Conservation (phyloP, 1,140 invertebrate species). For the Cepaea nemoralis region DNA sequence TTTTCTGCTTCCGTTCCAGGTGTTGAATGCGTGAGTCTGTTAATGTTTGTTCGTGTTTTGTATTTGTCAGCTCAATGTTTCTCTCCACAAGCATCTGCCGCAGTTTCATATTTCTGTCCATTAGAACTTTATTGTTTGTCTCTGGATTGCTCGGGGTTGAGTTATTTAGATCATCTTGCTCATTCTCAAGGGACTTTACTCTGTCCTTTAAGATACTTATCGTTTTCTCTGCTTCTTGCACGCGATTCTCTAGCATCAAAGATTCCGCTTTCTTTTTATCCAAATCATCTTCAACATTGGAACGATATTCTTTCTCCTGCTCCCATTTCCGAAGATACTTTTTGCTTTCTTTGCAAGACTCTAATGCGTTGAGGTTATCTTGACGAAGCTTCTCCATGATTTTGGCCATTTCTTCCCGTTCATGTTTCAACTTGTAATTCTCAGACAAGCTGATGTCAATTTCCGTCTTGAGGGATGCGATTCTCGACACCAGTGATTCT, state of each 20-base stretch:
- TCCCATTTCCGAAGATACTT: conserved; percentile 29
- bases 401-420: conserved; percentile 37
- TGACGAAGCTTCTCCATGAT: conserved; percentile 34
- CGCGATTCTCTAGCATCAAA: neutral
- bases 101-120: conserved; percentile 46
- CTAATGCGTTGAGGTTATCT: conserved; percentile 1
- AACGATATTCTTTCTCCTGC: conserved; percentile 23
- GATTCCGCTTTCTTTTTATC: conserved; percentile 33
- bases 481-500: conserved; percentile 41
- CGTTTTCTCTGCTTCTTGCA: conserved; percentile 41
- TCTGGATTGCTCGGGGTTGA: conserved; percentile 21
- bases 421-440: conserved; percentile 42
- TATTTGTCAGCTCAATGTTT: conserved; percentile 45
- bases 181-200: conserved; percentile 37
- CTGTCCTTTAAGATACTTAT: conserved; percentile 25
- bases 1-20: conserved; percentile 46
- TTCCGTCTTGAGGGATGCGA: conserved; percentile 39
- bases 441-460: conserved; percentile 40
- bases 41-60: conserved; percentile 38
- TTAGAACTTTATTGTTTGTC: conserved; percentile 36
- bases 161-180: conserved; percentile 33
- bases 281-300: conserved; percentile 14
- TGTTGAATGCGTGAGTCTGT: conserved; percentile 29
- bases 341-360: conserved; percentile 1
- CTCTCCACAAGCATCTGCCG: conserved; percentile 48